Evolutionary conservation across 1,140 invertebrate species (phyloP).

Genomic region (Neocloeon triangulifer): DNA sequence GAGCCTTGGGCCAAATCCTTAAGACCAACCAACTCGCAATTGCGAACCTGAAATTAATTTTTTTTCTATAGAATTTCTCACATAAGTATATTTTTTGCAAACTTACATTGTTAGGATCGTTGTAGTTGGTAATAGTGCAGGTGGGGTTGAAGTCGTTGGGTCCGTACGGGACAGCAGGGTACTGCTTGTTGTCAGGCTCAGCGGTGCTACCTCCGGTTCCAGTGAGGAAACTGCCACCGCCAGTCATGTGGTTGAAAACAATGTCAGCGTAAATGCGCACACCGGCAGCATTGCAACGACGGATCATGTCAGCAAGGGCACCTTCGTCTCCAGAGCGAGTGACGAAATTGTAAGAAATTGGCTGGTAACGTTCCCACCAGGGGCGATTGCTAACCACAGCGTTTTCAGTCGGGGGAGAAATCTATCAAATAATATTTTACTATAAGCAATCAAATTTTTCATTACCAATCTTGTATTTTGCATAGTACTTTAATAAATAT

Average conservation of each 20-base stretch:
- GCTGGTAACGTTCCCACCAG: constrained; percentile 78
- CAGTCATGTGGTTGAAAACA: constrained; percentile 76
- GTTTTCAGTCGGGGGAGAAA: constrained; percentile 37
- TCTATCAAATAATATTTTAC: no score
- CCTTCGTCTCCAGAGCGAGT: constrained; percentile 53
- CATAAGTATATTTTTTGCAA: background rate
- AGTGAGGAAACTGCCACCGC: constrained; percentile 21
- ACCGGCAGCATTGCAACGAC: constrained; percentile 43
- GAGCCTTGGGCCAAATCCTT: constrained; percentile 44
- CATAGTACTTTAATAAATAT: no score
- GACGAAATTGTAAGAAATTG: constrained; percentile 55
- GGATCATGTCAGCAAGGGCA: constrained; percentile 48
- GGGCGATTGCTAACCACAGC: constrained; percentile 23
- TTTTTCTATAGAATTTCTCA: background rate
- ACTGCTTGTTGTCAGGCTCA: constrained; percentile 19
- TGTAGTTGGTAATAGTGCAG: constrained; percentile 29
- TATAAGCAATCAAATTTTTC: no score
- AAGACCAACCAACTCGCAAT: constrained; percentile 47
- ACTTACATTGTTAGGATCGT: constrained; percentile 19
- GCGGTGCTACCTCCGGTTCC: constrained; percentile 28
- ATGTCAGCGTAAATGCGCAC: constrained; percentile 64
- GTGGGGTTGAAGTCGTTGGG: constrained; percentile 28
- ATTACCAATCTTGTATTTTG: no score
- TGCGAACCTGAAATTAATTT: constrained; percentile 27
- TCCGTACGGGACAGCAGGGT: constrained; percentile 32